Conservation (phyloP, 2,888 invertebrate species). For the Pandemis heparana region DNA sequence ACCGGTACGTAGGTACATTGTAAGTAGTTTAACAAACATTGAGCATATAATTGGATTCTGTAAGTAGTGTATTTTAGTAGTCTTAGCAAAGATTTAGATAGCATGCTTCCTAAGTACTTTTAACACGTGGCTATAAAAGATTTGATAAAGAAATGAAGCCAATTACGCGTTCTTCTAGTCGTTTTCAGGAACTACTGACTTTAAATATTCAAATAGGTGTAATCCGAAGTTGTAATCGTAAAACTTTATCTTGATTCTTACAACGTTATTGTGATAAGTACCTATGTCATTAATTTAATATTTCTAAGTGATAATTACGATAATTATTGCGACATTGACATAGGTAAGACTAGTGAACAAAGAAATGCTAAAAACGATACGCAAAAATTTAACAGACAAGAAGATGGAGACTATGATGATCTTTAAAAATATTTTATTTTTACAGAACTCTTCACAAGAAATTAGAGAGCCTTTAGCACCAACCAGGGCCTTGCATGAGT, state of each 20-base stretch:
- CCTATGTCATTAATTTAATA: background rate
- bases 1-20: background rate
- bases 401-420: too few relatives aligned
- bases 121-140: slow-evolving; percentile 7
- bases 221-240: background rate
- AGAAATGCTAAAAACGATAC: background rate
- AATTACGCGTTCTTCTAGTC: background rate
- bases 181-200: background rate
- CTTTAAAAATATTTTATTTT: too few relatives aligned
- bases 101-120: background rate
- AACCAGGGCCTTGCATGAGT: too few relatives aligned
- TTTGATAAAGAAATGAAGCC: background rate
- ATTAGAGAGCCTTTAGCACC: too few relatives aligned
- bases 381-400: background rate
- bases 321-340: background rate
- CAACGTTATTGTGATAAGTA: background rate
- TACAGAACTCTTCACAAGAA: too few relatives aligned
- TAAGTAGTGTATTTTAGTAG: background rate
- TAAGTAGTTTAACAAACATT: background rate
- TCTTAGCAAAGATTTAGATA: slow-evolving; percentile 17
- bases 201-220: slow-evolving; percentile 2
- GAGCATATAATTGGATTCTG: background rate
- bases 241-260: background rate
- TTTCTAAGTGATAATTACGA: background rate
- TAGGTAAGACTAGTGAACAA: background rate